Evolutionary conservation across 2,113 vertebrate genomes (phyloP), one percentile per base, ranked within the genome.

Genomic region (Danionella cerebrum): DNA sequence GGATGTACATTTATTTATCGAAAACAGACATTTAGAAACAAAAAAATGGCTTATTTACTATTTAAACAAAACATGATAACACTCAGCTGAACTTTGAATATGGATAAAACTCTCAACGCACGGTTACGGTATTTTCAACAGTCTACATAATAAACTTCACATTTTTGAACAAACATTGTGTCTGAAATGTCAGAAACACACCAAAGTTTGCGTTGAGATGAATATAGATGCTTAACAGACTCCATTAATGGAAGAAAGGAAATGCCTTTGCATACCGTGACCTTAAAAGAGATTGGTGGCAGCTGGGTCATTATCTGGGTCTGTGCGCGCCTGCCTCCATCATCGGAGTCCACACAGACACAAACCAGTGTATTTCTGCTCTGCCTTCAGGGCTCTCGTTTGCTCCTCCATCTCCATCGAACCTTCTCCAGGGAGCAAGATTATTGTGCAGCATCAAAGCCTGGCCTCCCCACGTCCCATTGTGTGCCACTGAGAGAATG

Each of bases 381-480:
- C 52, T 67, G 39, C 44, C 60, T 64, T 18, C 60, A 35, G 60
- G 59, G 42, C 44, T 47, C 31, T 60, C 35, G 10, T 62, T 27
- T 27, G 33, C 55, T 52, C 45, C 51, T 38, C 52, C 68, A 50
- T 41, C 58, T 62, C 47, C 33, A 51, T 57, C 54, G 60, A 19
- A 48, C 29, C 1, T 64, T 64, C 69, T 66, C 60, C 48, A 47
- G 55, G 48, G 69, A 65, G 27, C 66, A 22, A 62, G 65, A 74
- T 74, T 66, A 70, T 70, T 67, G 63, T 73, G 75, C 63, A 57
- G 38, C 71, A 74, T 73, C 71, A 70, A 74, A 74, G 72, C 19
- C 36, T 58, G 39, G 18, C 53, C 59, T 74, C 54, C 72, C 42
- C 44, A 55, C 58, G 45, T 65, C 65, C 53, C 45, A 18, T 25